These are phyloP conservation scores for Ochotona curzoniae DNA, from an alignment of 2,113 vertebrate species.

Conservation along the genomic window DNA sequence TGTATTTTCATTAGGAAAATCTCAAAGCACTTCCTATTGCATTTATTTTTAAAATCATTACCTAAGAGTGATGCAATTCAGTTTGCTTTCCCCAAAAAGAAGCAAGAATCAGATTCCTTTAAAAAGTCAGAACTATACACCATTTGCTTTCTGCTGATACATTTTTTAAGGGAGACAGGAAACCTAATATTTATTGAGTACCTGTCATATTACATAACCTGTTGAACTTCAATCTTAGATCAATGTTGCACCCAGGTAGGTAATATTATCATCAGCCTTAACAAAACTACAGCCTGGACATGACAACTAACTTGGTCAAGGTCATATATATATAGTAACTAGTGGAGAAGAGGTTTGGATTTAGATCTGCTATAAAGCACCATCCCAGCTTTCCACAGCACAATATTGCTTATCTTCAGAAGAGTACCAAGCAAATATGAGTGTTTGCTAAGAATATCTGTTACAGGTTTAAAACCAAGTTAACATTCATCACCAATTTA, in stretches of 20 bases:
- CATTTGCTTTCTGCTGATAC: neutral
- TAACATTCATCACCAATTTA: conserved; percentile 16
- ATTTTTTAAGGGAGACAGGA: conserved; percentile 2
- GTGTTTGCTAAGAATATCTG: conserved; percentile 16
- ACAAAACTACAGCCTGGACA: neutral
- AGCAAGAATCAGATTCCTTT: conserved; percentile 24
- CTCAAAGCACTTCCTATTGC: conserved; percentile 6
- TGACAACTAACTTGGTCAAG: conserved; percentile 14
- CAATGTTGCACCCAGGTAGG: neutral
- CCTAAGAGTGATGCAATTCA: neutral
- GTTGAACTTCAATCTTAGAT: neutral
- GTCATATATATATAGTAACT: neutral
- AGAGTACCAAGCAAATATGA: neutral
- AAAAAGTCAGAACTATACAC: neutral
- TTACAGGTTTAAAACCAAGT: neutral
- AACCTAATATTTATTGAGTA: neutral
- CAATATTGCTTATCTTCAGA: neutral
- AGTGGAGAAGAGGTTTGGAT: neutral
- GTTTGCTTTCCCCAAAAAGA: conserved; percentile 32
- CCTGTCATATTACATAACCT: neutral
- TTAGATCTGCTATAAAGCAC: neutral
- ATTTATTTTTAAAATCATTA: neutral
- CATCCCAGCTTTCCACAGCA: neutral
- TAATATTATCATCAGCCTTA: neutral
- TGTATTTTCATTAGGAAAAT: conserved; percentile 6